These are phyloP conservation scores for Corbicula japonica DNA, from an alignment of 2,888 invertebrate genomes.

Conservation along the genomic window DNA sequence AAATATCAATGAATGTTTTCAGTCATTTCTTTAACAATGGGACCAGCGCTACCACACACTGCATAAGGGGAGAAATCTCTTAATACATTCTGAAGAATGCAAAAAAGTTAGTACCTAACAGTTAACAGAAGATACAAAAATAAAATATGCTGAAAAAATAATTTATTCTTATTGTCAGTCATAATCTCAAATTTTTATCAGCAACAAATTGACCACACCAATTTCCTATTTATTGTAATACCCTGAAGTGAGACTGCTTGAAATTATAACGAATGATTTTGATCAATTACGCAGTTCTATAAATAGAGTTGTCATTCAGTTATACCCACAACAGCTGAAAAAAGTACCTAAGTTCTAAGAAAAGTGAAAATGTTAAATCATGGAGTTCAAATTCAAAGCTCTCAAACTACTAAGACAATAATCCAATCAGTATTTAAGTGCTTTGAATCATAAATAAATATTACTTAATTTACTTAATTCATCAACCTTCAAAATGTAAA, in stretches of 20 bases:
- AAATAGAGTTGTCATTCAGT: constrained; percentile 12
- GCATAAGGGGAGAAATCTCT: not conserved
- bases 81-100: constrained; percentile 17
- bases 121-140: constrained; percentile 7
- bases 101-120: constrained; percentile 8
- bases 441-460: constrained; percentile 9
- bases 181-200: constrained; percentile 9
- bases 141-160: constrained; percentile 6
- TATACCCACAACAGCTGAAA: constrained; percentile 7
- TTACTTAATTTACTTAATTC: constrained; percentile 14
- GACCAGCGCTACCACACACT: constrained; percentile 13
- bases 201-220: not conserved
- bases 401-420: constrained; percentile 14
- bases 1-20: constrained; percentile 8
- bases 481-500: constrained; percentile 16
- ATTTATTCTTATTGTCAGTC: too few relatives aligned
- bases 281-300: constrained; percentile 15
- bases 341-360: constrained; percentile 14
- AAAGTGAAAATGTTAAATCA: constrained; percentile 11
- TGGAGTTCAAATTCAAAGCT: constrained; percentile 8
- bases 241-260: constrained; percentile 1
- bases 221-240: constrained; percentile 9
- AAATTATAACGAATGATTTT: constrained; percentile 2
- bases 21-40: constrained; percentile 5
- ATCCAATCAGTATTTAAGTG: constrained; percentile 8